phyloP scores from a whole-genome alignment of 2,113 vertebrate genomes.

The Plestiodon gilberti region DNA sequence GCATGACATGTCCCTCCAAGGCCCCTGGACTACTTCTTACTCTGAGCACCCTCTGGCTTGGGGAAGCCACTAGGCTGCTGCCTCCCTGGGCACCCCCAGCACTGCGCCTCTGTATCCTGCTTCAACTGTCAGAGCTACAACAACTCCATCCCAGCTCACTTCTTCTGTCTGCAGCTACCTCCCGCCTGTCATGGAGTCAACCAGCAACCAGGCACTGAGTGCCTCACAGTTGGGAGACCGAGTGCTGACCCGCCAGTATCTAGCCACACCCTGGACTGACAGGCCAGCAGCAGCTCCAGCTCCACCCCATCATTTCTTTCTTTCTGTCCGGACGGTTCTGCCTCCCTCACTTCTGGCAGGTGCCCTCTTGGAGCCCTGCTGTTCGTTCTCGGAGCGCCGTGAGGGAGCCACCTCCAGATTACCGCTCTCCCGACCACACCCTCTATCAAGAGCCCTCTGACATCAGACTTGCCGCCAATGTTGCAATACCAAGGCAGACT shows the following conservation, averaged over 20 bases:
- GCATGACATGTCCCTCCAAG: not conserved
- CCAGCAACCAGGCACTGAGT: not conserved
- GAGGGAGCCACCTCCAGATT: not conserved
- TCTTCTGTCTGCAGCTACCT: not conserved
- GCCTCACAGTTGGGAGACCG: not conserved
- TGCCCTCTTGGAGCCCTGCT: rapidly evolving
- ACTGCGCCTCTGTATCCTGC: no score
- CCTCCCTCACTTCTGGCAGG: not conserved
- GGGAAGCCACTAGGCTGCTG: not conserved
- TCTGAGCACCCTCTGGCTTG: no score
- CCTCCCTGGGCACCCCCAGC: no score
- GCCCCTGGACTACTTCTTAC: no score
- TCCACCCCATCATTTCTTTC: constrained; percentile 31
- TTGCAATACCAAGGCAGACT: not conserved
- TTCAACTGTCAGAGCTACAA: no score
- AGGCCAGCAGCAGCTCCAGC: not conserved
- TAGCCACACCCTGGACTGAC: no score
- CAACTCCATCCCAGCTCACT: no score
- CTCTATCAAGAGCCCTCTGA: not conserved
- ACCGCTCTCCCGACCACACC: not conserved
- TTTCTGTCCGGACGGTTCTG: constrained; percentile 36
- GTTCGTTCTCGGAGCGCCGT: not conserved
- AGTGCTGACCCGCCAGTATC: not conserved
- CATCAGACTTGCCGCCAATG: not conserved
- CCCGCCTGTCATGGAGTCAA: not conserved